Evolutionary conservation across 2,888 invertebrate genomes (phyloP).

Genomic region (Calliopum simillimum): DNA sequence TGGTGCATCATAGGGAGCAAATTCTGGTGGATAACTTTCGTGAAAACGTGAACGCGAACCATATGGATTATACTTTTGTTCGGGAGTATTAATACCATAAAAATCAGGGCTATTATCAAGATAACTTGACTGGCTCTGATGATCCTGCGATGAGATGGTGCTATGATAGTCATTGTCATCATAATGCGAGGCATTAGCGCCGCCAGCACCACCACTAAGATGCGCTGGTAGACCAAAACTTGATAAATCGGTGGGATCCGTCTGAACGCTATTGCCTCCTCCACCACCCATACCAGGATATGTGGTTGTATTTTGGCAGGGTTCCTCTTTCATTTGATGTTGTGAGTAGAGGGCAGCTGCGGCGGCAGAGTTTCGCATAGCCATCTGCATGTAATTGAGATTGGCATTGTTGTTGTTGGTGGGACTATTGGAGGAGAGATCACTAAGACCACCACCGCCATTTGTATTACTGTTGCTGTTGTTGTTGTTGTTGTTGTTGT

Average conservation of each 20-base stretch:
- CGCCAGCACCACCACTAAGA: slow-evolving; percentile 51
- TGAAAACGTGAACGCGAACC: slow-evolving; percentile 64
- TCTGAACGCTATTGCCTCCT: slow-evolving; percentile 52
- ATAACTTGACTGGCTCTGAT: slow-evolving; percentile 59
- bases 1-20: slow-evolving; percentile 73
- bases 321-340: slow-evolving; percentile 66
- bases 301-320: slow-evolving; percentile 55
- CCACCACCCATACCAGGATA: slow-evolving; percentile 53
- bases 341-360: slow-evolving; percentile 61
- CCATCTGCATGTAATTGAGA: slow-evolving; percentile 64
- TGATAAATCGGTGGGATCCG: slow-evolving; percentile 63
- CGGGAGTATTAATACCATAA: slow-evolving; percentile 52
- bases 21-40: slow-evolving; percentile 62
- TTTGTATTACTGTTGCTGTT: slow-evolving; percentile 51
- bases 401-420: slow-evolving; percentile 62
- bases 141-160: slow-evolving; percentile 57
- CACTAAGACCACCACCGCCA: slow-evolving; percentile 53
- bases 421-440: slow-evolving; percentile 52
- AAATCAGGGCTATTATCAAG: slow-evolving; percentile 60
- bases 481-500: slow-evolving; percentile 43
- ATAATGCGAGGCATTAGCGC: slow-evolving; percentile 48
- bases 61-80: slow-evolving; percentile 59
- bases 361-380: slow-evolving; percentile 55
- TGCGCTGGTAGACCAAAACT: slow-evolving; percentile 58
- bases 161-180: slow-evolving; percentile 61